phyloP scores from a whole-genome alignment of 2,888 invertebrate species.

The Rhopalosiphum nymphaeae region DNA sequence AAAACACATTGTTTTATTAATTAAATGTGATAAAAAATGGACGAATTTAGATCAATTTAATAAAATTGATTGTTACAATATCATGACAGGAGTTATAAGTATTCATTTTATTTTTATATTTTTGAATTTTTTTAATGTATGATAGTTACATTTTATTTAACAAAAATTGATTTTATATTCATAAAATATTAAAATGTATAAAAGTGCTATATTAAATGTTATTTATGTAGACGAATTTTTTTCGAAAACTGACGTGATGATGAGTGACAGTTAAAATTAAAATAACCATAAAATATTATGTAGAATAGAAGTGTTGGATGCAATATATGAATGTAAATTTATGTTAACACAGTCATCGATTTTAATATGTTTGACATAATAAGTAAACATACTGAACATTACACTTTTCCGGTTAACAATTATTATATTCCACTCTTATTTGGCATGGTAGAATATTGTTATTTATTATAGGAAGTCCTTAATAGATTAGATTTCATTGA shows the following conservation, averaged over 20 bases:
- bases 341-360: not conserved
- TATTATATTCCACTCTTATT: slow-evolving; percentile 19
- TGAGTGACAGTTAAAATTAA: slow-evolving; percentile 31
- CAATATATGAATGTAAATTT: slow-evolving; percentile 17
- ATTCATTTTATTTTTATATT: not conserved
- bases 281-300: not conserved
- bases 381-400: not conserved
- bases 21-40: not conserved
- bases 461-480: not conserved
- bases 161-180: not conserved
- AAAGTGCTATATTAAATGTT: not conserved
- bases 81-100: not conserved
- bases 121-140: not conserved
- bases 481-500: slow-evolving; percentile 8
- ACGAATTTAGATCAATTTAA: not conserved
- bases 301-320: not conserved
- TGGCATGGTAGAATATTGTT: not conserved
- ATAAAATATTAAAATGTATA: not conserved
- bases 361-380: slow-evolving; percentile 14
- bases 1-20: not conserved
- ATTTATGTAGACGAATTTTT: not conserved
- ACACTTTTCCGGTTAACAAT: not conserved
- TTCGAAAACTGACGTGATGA: not conserved
- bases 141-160: not conserved
- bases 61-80: not conserved